These are phyloP conservation scores for Girardinus metallicus DNA, from an alignment of 2,797 vertebrate species.

Conservation along the genomic window DNA sequence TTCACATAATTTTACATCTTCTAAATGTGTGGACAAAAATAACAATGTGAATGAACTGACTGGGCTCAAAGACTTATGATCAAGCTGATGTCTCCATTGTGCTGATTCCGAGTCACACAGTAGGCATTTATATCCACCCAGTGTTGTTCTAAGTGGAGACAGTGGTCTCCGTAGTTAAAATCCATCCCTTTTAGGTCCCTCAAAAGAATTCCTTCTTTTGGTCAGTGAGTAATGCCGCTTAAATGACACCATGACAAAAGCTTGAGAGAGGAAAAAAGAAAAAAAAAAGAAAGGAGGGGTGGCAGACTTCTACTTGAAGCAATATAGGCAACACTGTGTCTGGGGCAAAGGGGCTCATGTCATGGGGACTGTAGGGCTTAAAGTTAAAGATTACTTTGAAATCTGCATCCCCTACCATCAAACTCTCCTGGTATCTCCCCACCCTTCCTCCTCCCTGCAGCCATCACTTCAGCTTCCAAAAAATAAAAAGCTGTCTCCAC, in stretches of 20 bases:
- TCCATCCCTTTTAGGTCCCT: slow-evolving; percentile 72
- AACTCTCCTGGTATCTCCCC: slow-evolving; percentile 54
- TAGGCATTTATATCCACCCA: slow-evolving; percentile 72
- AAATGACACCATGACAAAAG: slow-evolving; percentile 81
- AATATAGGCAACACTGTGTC: slow-evolving; percentile 78
- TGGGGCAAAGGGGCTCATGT: slow-evolving; percentile 78
- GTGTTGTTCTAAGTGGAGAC: slow-evolving; percentile 78
- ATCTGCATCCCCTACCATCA: slow-evolving; percentile 77
- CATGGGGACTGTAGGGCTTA: slow-evolving; percentile 82
- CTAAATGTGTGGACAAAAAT: slow-evolving; percentile 10
- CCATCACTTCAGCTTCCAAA: slow-evolving; percentile 65
- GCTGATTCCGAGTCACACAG: slow-evolving; percentile 64
- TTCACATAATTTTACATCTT: background rate
- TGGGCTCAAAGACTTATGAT: slow-evolving; percentile 22
- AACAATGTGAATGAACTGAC: background rate
- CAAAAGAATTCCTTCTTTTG: slow-evolving; percentile 77
- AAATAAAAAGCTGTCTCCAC: slow-evolving; percentile 81
- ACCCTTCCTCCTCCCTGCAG: slow-evolving; percentile 64
- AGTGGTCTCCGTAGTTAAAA: slow-evolving; percentile 73
- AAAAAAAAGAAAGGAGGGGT: slow-evolving; percentile 61
- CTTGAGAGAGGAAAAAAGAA: slow-evolving; percentile 28
- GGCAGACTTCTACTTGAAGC: slow-evolving; percentile 72
- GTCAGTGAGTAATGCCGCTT: slow-evolving; percentile 81
- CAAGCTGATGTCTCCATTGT: slow-evolving; percentile 48
- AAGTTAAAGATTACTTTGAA: slow-evolving; percentile 88